Evolutionary conservation across 2,888 invertebrate genomes (phyloP).

Genomic region (Bhutanitis thaidina): DNA sequence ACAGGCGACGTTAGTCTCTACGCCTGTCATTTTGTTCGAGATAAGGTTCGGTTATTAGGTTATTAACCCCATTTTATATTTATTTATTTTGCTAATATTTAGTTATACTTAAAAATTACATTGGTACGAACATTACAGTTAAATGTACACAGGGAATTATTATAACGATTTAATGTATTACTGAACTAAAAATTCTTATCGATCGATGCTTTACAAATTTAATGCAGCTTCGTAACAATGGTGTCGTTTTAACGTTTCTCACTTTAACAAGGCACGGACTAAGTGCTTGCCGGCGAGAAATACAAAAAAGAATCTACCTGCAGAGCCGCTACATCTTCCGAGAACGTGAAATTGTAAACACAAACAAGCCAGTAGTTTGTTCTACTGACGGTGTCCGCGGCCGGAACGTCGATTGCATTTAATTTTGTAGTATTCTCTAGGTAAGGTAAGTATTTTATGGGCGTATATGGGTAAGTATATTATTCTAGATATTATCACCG

Average conservation of each 20-base stretch:
- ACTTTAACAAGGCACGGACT: slow-evolving; percentile 32
- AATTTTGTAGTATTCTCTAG: not conserved
- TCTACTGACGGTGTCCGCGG: slow-evolving; percentile 36
- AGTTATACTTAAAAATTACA: no score
- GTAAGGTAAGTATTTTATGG: no score
- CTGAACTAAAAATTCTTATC: not conserved
- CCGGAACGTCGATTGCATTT: slow-evolving; percentile 5
- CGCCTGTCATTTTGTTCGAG: no score
- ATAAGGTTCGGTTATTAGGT: no score
- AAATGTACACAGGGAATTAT: not conserved
- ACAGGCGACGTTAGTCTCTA: no score
- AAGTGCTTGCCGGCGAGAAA: slow-evolving; percentile 26
- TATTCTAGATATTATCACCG: no score
- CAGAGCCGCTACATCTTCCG: slow-evolving; percentile 48
- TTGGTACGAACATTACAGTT: no score
- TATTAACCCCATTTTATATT: no score
- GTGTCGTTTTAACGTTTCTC: slow-evolving; percentile 28
- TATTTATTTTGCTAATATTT: no score
- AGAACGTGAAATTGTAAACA: slow-evolving; percentile 69
- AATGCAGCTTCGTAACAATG: slow-evolving; percentile 13
- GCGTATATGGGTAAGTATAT: no score
- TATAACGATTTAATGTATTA: not conserved
- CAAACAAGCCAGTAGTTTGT: slow-evolving; percentile 58
- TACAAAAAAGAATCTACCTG: slow-evolving; percentile 59
- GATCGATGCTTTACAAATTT: slow-evolving; percentile 6